Conservation (phyloP, 2,113 vertebrate species). For the Misgurnus anguillicaudatus region DNA sequence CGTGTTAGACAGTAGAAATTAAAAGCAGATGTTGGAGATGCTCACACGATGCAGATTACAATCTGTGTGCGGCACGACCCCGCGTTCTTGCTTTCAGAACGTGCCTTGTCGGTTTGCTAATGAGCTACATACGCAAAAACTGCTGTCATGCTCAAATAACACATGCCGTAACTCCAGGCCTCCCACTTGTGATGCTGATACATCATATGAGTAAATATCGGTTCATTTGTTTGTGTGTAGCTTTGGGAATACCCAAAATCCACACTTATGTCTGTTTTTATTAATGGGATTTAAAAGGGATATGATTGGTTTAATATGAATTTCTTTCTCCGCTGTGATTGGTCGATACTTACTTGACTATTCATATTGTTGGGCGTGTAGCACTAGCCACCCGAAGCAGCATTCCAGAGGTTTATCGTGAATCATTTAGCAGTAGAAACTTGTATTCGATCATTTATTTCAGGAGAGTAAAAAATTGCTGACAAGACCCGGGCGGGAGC, state of each 20-base stretch:
- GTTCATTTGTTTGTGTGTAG: constrained; percentile 2
- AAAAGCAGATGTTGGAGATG: constrained; percentile 36
- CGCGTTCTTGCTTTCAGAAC: constrained; percentile 13
- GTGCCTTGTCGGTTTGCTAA: background rate
- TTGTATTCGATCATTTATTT: constrained; percentile 17
- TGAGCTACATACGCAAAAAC: constrained; percentile 12
- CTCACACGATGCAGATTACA: constrained; percentile 23
- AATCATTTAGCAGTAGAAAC: constrained; percentile 43
- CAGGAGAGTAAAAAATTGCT: constrained; percentile 39
- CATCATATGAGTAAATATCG: constrained; percentile 10
- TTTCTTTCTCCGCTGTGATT: background rate
- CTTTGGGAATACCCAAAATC: background rate
- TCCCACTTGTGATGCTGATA: background rate
- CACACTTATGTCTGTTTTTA: background rate
- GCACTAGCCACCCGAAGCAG: background rate
- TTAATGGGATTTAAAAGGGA: background rate
- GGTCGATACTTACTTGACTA: background rate
- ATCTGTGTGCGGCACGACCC: constrained; percentile 19
- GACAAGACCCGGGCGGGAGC: constrained; percentile 41
- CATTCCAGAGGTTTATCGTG: constrained; percentile 22
- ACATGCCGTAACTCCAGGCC: constrained; percentile 6
- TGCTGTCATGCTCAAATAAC: constrained; percentile 8
- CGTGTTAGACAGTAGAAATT: constrained; percentile 27
- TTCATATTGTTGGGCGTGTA: background rate
- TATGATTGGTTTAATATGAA: background rate